Evolutionary conservation across 2,888 invertebrate genomes (phyloP).

Genomic region (Scotopteryx bipunctaria): DNA sequence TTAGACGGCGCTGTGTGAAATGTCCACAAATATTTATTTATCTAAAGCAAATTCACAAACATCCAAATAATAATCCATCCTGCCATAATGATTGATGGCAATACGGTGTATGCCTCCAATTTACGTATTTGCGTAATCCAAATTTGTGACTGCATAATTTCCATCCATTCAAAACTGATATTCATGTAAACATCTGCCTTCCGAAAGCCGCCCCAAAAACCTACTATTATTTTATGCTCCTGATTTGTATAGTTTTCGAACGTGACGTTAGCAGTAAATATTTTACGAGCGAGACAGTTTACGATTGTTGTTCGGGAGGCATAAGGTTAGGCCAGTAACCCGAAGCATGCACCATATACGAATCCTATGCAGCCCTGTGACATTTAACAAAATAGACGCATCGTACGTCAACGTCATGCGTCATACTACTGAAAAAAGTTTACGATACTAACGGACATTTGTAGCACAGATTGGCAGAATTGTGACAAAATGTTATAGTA

Average conservation of each 20-base stretch:
- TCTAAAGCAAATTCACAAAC: too few relatives aligned
- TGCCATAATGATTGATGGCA: too few relatives aligned
- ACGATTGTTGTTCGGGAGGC: conserved; percentile 22
- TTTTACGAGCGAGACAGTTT: conserved; percentile 25
- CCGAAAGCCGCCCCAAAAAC: conserved; percentile 15
- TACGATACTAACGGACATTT: too few relatives aligned
- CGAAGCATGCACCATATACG: not conserved
- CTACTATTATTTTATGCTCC: conserved; percentile 25
- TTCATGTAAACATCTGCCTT: conserved; percentile 2
- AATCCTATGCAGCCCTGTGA: not conserved
- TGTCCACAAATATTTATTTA: too few relatives aligned
- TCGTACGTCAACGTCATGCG: too few relatives aligned
- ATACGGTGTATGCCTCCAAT: not conserved
- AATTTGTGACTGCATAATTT: not conserved
- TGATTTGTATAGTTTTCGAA: conserved; percentile 30
- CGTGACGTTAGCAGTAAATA: conserved; percentile 28
- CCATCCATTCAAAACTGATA: conserved; percentile 2
- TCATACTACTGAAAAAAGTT: too few relatives aligned
- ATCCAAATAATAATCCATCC: too few relatives aligned
- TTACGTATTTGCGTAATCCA: not conserved
- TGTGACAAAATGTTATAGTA: too few relatives aligned
- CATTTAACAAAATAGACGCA: not conserved
- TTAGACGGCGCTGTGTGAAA: too few relatives aligned
- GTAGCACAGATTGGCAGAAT: too few relatives aligned
- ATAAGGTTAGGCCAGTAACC: conserved; percentile 1